Base-by-base conservation (phyloP, 2,888 invertebrate species). In the Globia sparganii region DNA sequence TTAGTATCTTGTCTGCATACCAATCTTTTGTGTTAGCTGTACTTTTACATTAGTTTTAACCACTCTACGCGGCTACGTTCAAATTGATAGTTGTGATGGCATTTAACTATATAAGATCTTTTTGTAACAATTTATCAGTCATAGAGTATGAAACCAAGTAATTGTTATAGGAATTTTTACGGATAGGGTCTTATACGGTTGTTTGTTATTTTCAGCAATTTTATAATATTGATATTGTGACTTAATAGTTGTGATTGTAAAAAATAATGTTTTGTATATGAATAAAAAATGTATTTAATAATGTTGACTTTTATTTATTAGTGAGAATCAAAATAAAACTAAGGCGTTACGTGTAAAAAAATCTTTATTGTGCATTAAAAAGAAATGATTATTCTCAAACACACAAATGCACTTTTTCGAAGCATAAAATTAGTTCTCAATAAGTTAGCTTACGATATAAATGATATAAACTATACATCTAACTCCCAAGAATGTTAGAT, bases 361-460 rank as follows among this genome's bases (percentile, higher is more conserved):
- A 86, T 93, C 25, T 89, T 92, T 94, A 94, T 93, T 95, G 94
- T 94, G 94, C 94, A 91, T 89, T 92, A 91, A 91, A 91, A 92
- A 91, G 90, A 90, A 93, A 87, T 69, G 89, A 91, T 89, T 85
- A 90, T 89, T 86, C 79, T 86, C 88, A 90, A 90, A 89, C 88
- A 91, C 89, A 92, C 89, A 88, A 88, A 87, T 65, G 8, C 81
- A 88, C 83, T 85, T 80, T 79, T 86, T 61, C 79, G 79, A 92
- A 92, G 91, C 92, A 90, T 88, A 90, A 86, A 89, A 89, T 90
- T 89, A 85, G 84, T 81, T 84, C 77, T 89, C 72, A 91, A 92
- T 92, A 92, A 93, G 91, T 94, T 93, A 93, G 88, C 90, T 90
- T 89, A 88, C 65, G 75, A 85, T 72, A 78, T 88, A 77, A 86